Base-by-base conservation (phyloP, 2,797 vertebrate species). In the Acrossocheilus wenchowensis region DNA sequence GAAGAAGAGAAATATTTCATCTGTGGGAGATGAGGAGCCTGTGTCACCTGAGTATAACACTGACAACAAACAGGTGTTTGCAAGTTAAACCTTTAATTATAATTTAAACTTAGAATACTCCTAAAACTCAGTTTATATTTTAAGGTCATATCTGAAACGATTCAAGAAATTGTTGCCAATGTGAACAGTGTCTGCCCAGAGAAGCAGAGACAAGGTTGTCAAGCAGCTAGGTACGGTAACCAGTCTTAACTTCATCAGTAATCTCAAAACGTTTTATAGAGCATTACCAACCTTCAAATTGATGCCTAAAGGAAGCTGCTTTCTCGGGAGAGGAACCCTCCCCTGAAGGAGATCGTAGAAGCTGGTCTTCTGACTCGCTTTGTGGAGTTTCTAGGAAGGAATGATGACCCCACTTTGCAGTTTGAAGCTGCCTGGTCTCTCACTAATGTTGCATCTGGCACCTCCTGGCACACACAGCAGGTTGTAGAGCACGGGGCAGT, bases 381-480 rank as follows among this genome's bases (percentile, higher is more conserved):
- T 87, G 97, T 98, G 82, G 93, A 95, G 0, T 98, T 98, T 91
- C 90, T 98, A 90, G 88, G 87, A 19, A 86, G 81, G 23, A 91
- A 95, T 0, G 91, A 96, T 71, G 91, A 94, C 6, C 92, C 95
- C 0, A 19, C 79, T 3, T 92, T 98, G 91, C 97, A 99, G 94
- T 98, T 98, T 0, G 97, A 99, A 89, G 96, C 97, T 0, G 97
- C 97, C 3, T 99, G 97, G 97, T 96, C 96, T 1, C 96, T 99
- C 6, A 99, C 97, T 0, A 99, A 99, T 91, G 94, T 98, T 0
- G 97, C 97, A 50, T 98, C 97, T 0, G 97, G 98, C 72, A 97
- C 96, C 0, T 97, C 97, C 0, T 96, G 95, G 80, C 96, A 98
- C 82, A 97, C 97, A 0, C 92, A 93, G 57, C 95, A 96, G 0